phyloP scores from a whole-genome alignment of 2,888 invertebrate species.

The Protula sp. region DNA sequence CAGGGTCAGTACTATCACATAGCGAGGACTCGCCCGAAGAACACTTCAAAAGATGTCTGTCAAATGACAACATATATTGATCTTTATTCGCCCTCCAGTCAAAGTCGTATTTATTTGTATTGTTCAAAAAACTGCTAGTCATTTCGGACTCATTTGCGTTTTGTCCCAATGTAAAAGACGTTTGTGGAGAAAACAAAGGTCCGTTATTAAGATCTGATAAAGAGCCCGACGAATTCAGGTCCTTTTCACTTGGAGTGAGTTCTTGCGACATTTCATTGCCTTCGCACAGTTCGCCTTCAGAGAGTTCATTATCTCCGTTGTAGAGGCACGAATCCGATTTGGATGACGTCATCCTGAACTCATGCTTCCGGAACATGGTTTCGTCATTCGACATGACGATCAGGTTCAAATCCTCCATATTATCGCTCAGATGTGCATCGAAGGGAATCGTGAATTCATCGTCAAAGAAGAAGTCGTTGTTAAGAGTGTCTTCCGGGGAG shows the following conservation, averaged over 20 bases:
- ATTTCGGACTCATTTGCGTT: background rate
- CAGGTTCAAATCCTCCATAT: slow-evolving; percentile 11
- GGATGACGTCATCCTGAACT: slow-evolving; percentile 9
- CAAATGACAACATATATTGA: slow-evolving; percentile 26
- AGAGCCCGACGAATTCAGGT: slow-evolving; percentile 16
- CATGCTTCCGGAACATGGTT: background rate
- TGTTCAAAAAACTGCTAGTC: background rate
- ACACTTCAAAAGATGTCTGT: slow-evolving; percentile 15
- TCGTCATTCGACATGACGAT: background rate
- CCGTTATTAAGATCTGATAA: slow-evolving; percentile 17
- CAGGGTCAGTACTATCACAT: background rate
- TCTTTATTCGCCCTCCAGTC: slow-evolving; percentile 23
- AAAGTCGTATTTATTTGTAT: slow-evolving; percentile 1
- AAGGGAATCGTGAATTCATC: slow-evolving; percentile 45
- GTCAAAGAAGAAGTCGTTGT: slow-evolving; percentile 51
- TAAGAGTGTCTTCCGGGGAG: slow-evolving; percentile 37
- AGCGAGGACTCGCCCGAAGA: slow-evolving; percentile 11
- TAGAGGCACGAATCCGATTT: slow-evolving; percentile 26
- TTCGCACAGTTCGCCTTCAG: background rate
- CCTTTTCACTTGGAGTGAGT: slow-evolving; percentile 1
- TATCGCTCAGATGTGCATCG: slow-evolving; percentile 20
- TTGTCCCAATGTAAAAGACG: background rate
- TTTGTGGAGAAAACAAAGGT: slow-evolving; percentile 19
- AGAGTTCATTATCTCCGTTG: slow-evolving; percentile 9
- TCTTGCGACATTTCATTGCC: slow-evolving; percentile 2